These are phyloP conservation scores for Neodiprion pinetum DNA, from an alignment of 1,140 invertebrate genomes.

Conservation along the genomic window DNA sequence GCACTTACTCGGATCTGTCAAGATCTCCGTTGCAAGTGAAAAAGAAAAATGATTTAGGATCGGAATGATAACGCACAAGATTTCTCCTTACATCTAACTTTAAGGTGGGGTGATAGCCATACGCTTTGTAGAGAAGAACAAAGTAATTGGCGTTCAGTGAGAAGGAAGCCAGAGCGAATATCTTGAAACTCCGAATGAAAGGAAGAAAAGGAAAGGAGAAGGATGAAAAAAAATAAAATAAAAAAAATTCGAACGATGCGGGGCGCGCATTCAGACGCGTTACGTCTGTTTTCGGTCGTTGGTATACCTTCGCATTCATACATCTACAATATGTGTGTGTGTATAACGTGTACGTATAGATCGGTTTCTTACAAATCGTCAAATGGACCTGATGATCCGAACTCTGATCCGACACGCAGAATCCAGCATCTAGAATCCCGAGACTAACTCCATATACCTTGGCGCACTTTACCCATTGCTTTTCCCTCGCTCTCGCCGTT, in stretches of 20 bases:
- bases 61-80: no score
- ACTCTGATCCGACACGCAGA: slow-evolving; percentile 6
- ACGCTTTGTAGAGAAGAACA: background rate
- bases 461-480: background rate
- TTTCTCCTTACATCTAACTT: no score
- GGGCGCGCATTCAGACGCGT: background rate
- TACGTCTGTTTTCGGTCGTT: background rate
- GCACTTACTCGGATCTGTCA: no score
- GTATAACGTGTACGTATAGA: no score
- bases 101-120: no score
- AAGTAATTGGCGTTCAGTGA: background rate
- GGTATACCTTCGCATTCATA: background rate
- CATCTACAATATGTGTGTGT: no score
- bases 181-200: background rate
- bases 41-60: no score
- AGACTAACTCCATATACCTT: background rate
- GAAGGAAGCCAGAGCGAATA: background rate
- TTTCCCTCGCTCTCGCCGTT: slow-evolving; percentile 1
- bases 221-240: background rate
- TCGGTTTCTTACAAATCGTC: background rate
- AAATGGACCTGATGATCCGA: slow-evolving; percentile 4
- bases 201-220: background rate
- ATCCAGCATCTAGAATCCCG: background rate
- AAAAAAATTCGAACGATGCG: background rate
- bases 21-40: no score